Conservation (phyloP, 1,140 invertebrate genomes). For the Solen grandis region DNA sequence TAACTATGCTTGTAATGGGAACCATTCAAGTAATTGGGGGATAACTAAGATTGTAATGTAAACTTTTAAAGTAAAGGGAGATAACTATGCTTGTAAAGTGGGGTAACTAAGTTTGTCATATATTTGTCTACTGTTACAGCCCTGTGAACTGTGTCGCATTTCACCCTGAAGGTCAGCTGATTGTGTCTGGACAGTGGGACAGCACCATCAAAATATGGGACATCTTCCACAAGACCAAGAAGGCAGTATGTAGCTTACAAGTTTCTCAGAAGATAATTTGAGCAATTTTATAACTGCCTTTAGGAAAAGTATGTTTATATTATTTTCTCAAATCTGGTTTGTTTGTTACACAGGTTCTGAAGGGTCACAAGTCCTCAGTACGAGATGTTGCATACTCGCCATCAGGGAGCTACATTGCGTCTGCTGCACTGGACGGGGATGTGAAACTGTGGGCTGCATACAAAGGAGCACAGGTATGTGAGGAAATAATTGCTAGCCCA, state of each 20-base stretch:
- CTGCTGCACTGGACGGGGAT: slow-evolving; percentile 79
- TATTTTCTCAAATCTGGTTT: too few species aligned
- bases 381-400: slow-evolving; percentile 76
- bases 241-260: neutral
- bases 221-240: slow-evolving; percentile 66
- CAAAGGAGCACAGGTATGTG: slow-evolving; percentile 74
- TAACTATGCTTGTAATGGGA: too few species aligned
- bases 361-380: slow-evolving; percentile 78
- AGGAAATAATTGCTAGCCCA: too few species aligned
- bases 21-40: too few species aligned
- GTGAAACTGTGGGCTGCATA: slow-evolving; percentile 79
- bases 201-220: slow-evolving; percentile 79
- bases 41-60: too few species aligned
- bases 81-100: too few species aligned
- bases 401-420: slow-evolving; percentile 79
- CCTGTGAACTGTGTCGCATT: slow-evolving; percentile 81
- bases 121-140: slow-evolving; percentile 56
- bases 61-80: too few species aligned
- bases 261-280: too few species aligned
- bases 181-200: slow-evolving; percentile 80
- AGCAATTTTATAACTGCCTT: too few species aligned
- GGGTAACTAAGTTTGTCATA: too few species aligned
- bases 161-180: slow-evolving; percentile 77
- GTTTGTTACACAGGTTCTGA: slow-evolving; percentile 77
- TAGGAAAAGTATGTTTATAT: too few species aligned